Conservation (phyloP, 2,888 invertebrate genomes). For the Hymenopus coronatus region DNA sequence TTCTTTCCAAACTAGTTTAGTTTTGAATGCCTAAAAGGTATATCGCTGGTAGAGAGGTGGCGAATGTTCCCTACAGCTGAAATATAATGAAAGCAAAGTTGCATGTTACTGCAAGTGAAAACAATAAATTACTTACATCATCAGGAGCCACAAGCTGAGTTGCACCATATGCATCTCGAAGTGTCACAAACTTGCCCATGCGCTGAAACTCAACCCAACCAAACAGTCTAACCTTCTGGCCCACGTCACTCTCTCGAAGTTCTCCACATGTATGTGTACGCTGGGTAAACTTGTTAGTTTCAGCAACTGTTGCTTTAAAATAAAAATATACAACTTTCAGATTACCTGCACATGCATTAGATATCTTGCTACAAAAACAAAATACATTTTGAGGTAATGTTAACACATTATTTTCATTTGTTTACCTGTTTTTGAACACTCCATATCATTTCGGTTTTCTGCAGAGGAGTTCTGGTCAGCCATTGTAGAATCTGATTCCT, state of each 20-base stretch:
- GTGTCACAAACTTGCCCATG: conserved; percentile 75
- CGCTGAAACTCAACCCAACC: conserved; percentile 92
- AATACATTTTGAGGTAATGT: not conserved
- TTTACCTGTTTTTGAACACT: not conserved
- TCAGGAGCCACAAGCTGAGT: conserved; percentile 73
- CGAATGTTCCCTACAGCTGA: too few relatives aligned
- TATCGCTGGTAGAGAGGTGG: too few relatives aligned
- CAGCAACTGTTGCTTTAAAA: not conserved
- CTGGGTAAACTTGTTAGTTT: conserved; percentile 8
- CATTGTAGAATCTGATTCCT: not conserved
- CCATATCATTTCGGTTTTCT: not conserved
- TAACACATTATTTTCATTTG: too few relatives aligned
- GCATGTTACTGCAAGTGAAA: too few relatives aligned
- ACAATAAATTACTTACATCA: conserved; percentile 46
- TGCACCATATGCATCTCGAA: conserved; percentile 86
- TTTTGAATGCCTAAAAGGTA: too few relatives aligned
- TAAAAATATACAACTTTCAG: not conserved
- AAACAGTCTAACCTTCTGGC: conserved; percentile 71
- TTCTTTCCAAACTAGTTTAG: too few relatives aligned
- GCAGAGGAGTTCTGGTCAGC: not conserved
- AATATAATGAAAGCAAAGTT: too few relatives aligned
- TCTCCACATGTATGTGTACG: conserved; percentile 67
- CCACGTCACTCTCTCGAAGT: conserved; percentile 63
- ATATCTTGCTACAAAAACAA: not conserved
- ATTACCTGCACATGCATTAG: not conserved